Evolutionary conservation across 2,888 invertebrate genomes (phyloP), one percentile per base, ranked within the genome.

Genomic region (Trichopria drosophilae): DNA sequence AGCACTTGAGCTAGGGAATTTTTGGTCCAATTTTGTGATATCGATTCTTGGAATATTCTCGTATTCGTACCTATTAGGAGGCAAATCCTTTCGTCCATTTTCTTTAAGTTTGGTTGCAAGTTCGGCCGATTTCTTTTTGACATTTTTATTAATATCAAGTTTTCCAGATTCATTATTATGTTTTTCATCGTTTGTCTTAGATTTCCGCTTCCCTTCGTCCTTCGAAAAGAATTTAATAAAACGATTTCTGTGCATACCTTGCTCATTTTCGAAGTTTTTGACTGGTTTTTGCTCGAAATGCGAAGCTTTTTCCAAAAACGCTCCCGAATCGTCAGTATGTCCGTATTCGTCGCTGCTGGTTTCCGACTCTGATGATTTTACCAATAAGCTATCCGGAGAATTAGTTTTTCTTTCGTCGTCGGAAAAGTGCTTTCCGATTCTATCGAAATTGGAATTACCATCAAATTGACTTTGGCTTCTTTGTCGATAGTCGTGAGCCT

Each of bases 261-360:
- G 58, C 16, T 22, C 49, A n/a, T 58, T 50, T 13, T 64, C 62
- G 50, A 61, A 62, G n/a, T 55, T 60, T 23, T 52, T 59, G 7
- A 55, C 31, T n/a, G 59, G 31, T 1, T 49, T 54, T 12, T 60
- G 61, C 2, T 72, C 71, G 32, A 65, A 59, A 16, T 64, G 77
- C 43, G 67, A 79, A 60, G 68, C 80, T 76, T 76, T 81, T 75
- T 80, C 79, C 71, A 68, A 47, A 44, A 71, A 70, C 4, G 73
- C 74, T 3, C 71, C 73, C 1, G 75, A 76, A 40, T 71, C 75
- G 45, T 73, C 73, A 1, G 72, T 72, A 83, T 84, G 62, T 76
- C 84, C 71, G 81, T 82, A 67, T 22, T 76, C 76, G 57, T 76
- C 76, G 53, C 76, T 76, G 47, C 75, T 72, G 29, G 72, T 59